phyloP scores from a whole-genome alignment of 2,797 vertebrate genomes.

The Oceanodroma leucorhoa region DNA sequence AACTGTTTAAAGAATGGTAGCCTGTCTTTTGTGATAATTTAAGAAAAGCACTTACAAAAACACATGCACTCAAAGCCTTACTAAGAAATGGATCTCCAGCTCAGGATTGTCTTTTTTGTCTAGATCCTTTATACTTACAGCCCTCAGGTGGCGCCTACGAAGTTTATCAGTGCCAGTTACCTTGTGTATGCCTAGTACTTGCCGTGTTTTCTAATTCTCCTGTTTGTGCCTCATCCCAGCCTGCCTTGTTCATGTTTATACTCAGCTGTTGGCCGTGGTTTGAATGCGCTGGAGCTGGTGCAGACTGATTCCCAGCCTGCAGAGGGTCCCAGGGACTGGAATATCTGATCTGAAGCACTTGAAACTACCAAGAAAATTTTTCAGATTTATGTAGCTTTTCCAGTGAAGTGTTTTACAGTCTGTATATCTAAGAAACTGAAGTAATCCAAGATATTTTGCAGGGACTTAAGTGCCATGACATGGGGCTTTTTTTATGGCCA shows the following conservation, averaged over 20 bases:
- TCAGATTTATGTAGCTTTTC: not conserved
- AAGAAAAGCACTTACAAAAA: not conserved
- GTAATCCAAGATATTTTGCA: not conserved
- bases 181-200: not conserved
- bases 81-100: not conserved
- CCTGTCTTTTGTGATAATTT: not conserved
- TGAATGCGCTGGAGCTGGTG: not conserved
- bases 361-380: not conserved
- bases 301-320: not conserved
- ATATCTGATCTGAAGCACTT: not conserved
- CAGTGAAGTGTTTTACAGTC: not conserved
- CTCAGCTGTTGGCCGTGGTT: not conserved
- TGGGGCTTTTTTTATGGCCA: not conserved
- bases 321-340: not conserved
- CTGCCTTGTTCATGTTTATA: rapidly evolving
- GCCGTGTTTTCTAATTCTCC: not conserved
- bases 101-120: not conserved
- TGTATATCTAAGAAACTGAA: not conserved
- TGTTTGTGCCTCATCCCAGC: not conserved
- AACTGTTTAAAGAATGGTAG: not conserved
- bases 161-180: not conserved
- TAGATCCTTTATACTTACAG: not conserved
- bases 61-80: slow-evolving; percentile 42
- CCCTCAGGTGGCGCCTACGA: not conserved
- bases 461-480: not conserved